Evolutionary conservation across 2,797 vertebrate species (phyloP), one percentile per base, ranked within the genome.

Genomic region (Loriculus beryllinus): DNA sequence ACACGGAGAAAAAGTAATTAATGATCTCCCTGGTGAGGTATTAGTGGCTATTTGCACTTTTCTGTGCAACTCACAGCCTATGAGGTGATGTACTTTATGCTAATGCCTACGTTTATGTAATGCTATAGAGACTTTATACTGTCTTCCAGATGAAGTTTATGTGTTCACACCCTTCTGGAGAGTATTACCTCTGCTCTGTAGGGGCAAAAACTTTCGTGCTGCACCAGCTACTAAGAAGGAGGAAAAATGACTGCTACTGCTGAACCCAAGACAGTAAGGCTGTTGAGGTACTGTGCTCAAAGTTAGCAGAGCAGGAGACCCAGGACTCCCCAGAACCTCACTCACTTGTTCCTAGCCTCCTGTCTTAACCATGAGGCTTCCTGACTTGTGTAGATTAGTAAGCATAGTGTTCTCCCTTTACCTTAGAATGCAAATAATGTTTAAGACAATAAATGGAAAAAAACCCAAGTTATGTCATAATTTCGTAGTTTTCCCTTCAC

Each of bases 371-470:
- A 12, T 10, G 19, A 78, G 28, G 45, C 37, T 74, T 67, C 37
- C 23, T 80, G 10, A 1, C 26, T 45, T 35, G 16, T 0, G 0
- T 19, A n/a, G 13, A 2, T n/a, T 26, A 52, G 17, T 23, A 12
- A 71, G 31, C 7, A 1, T 4, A 3, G 2, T 29, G 4, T 43
- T 82, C 19, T 83, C 10, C 5, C 5, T 75, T 52, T n/a, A 29
- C 25, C 9, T 35, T 67, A 62, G 43, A 23, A 43, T 39, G 15
- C 29, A 63, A 74, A 60, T 51, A 10, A 6, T 11, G 5, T n/a
- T 75, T 72, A 72, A 63, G 33, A 48, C 0, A 0, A 23, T 84
- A 70, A 56, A 51, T 28, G 13, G 10, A 35, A 60, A 54, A 62
- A 5, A 12, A 7, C 14, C 14, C 21, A 70, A 67, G 7, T 37